Evolutionary conservation across 2,113 vertebrate species (phyloP), one percentile per base, ranked within the genome.

Genomic region (Sylvicapra grimmia): DNA sequence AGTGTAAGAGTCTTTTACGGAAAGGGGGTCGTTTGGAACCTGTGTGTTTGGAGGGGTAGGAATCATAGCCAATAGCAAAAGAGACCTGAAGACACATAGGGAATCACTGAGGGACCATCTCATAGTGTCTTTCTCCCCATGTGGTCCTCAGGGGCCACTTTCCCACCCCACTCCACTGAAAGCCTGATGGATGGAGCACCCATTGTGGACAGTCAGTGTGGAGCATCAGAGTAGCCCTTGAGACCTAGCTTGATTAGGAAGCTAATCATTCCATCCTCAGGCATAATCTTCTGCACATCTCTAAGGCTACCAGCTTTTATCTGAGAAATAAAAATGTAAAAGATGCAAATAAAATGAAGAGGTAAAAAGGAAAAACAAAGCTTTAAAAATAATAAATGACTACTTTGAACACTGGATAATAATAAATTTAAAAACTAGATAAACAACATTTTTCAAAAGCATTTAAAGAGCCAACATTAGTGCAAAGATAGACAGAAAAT

Each of bases 301-400:
- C 25, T 86, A 75, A 53, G 44, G 56, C 19, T 79, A 40, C 53
- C 31, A 51, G 63, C 4, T 44, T 83, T 96, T 89, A 59, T 54
- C 6, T 47, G 33, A 85, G 53, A 92, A 94, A 85, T 44, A 59
- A 49, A 95, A 65, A 77, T 9, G 3, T 31, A 47, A 91, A 54
- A 58, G 13, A 31, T 63, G 10, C 25, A 87, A 84, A 49, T 85
- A 79, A 59, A 72, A 84, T 77, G 47, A 5, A 58, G 19, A 59
- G 49, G 15, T 40, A 59, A 72, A 93, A 14, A 15, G 13, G 29
- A 53, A 84, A 86, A 83, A 82, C 13, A 40, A 68, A 29, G 12
- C 36, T 86, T 95, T 84, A 23, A 53, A 95, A 91, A 84, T 31
- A 91, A 93, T 90, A 63, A 93, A 93, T 68, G 47, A 80, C 13